These are phyloP conservation scores for Sesamia inferens DNA, from an alignment of 2,888 invertebrate species.

Conservation along the genomic window DNA sequence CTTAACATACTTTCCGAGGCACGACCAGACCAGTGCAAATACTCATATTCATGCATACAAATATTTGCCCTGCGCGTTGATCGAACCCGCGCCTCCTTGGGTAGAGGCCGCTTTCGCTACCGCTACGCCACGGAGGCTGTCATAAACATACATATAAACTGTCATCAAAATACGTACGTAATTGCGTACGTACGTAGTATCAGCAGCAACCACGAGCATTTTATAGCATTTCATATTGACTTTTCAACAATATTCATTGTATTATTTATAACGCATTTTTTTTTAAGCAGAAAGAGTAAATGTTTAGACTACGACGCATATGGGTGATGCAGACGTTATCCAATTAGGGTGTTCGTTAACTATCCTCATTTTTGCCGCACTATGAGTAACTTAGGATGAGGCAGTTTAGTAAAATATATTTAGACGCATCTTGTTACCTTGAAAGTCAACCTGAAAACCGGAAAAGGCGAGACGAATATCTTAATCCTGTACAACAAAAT, in stretches of 20 bases:
- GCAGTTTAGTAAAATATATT: background rate
- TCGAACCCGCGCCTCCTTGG: too few relatives aligned
- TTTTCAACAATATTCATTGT: background rate
- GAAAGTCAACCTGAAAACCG: background rate
- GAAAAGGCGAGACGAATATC: slow-evolving; percentile 11
- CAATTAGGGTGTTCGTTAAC: background rate
- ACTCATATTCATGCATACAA: too few relatives aligned
- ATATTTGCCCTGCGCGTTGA: too few relatives aligned
- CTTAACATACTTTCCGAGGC: too few relatives aligned
- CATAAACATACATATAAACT: too few relatives aligned
- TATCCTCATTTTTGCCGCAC: background rate
- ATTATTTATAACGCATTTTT: too few relatives aligned
- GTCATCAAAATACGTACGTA: too few relatives aligned
- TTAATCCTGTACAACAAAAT: slow-evolving; percentile 33
- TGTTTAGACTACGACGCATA: background rate
- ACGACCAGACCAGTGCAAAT: too few relatives aligned
- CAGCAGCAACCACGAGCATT: background rate
- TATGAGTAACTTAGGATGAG: background rate
- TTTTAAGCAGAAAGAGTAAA: background rate
- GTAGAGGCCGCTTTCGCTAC: too few relatives aligned
- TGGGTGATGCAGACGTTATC: background rate
- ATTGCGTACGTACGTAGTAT: too few relatives aligned
- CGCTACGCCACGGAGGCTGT: too few relatives aligned
- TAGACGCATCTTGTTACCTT: background rate
- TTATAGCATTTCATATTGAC: background rate